Evolutionary conservation across 2,888 invertebrate species (phyloP), one percentile per base, ranked within the genome.

Genomic region (Monoplex corrugatus): DNA sequence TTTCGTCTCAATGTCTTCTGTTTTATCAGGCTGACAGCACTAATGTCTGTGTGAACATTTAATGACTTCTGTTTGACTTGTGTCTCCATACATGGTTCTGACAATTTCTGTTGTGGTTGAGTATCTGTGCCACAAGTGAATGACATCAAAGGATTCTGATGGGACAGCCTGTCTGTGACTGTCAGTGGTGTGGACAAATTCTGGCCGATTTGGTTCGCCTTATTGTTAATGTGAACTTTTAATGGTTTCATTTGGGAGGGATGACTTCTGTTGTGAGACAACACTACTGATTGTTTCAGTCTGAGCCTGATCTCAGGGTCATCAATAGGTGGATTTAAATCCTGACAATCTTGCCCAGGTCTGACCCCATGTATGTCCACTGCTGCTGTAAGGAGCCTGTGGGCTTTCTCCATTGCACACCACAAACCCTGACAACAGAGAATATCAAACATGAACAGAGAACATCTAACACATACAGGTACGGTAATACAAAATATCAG

Each of bases 381-480:
- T 28, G 92, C 87, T n/a, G 92, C 92, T 13, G 91, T 91, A 19
- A 93, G 90, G 86, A 92, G 91, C 43, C 88, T 92, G 87, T 92
- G 91, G 5, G 92, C 92, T 50, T 91, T 88, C 40, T 91, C 92
- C 80, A 93, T 91, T n/a, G 91, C 88, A 28, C 89, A 38, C 93
- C 93, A 93, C 16, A 92, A 87, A 38, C 93, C 93, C 85, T 93
- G 91, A 35, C 90, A 44, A 43, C 57, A 63, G 40, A 82, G 86
- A 32, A 8, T 6, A 82, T 43, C 3, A 3, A 35, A 75, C 35
- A 13, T 75, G 32, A 32, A 75, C 63, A n/a, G n/a, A n/a, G n/a
- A n/a, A n/a, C n/a, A 23, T 57, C 23, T 57, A 1, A 57, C 57
- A 57, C 57, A 57, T 57, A n/a, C n/a, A n/a, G n/a, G n/a, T n/a